Evolutionary conservation across 2,888 invertebrate genomes (phyloP), one percentile per base, ranked within the genome.

Genomic region (Tridacna gigas): DNA sequence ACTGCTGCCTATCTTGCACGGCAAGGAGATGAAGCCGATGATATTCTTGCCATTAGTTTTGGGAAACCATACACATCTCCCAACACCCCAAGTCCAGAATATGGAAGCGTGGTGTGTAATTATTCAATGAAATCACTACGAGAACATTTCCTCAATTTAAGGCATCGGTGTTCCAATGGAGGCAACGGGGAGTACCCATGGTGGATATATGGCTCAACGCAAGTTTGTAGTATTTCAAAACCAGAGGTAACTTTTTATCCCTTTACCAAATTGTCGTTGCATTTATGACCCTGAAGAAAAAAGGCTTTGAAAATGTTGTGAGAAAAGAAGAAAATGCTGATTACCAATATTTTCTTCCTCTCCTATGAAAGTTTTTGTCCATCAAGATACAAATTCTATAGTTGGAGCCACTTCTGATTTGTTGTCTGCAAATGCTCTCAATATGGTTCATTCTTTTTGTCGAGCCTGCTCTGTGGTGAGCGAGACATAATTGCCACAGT

Each of bases 101-200:
- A 75, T 79, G 82, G 84, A 37, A 77, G 79, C 75, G 88, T 82
- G 2, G 73, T 90, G 37, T 91, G 91, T 82, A 82, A 65, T 0
- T 82, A 86, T 56, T 66, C 71, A 13, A 89, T 89, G 80, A 45
- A 48, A 0, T 37, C 56, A 9, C 73, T 88, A 3, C 61, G 80
- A 5, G 56, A 26, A 11, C 66, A 65, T 9, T 89, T 89, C 61
- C 28, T 3, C 0, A 28, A 87, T 13, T 15, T 86, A 18, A 69
- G 79, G 28, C 66, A 75, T 25, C 28, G 81, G 4, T 90, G 90
- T 66, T 89, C 80, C 25, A 83, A 82, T 73, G 63, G 60, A 15
- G 80, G 83, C 0, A 22, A n/a, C 18, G 83, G 77, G 11, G 26
- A 48, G 22, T 86, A 83, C 56, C 88, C 88, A 22, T 88, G 86